Conservation (phyloP, 2,888 invertebrate genomes). For the Pyrgus malvae region DNA sequence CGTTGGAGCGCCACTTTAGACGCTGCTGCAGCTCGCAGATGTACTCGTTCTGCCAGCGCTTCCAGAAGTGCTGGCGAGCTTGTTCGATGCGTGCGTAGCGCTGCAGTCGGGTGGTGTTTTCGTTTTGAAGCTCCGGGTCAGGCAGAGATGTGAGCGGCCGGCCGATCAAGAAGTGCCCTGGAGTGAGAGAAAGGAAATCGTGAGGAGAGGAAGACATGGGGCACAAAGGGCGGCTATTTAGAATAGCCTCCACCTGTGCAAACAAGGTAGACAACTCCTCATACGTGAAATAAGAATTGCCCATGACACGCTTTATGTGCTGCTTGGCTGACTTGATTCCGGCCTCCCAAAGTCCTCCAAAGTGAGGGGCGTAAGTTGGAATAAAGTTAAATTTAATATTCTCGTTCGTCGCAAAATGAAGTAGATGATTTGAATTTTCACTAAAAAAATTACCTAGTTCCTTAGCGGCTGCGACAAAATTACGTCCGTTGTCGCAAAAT, state of each 20-base stretch:
- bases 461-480: not conserved
- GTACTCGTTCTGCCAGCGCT: not conserved
- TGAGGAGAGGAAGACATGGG: not conserved
- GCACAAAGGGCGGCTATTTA: not conserved
- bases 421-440: not conserved
- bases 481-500: not conserved
- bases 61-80: not conserved
- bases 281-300: not conserved
- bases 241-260: not conserved
- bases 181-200: not conserved
- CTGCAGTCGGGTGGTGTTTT: not conserved
- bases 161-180: not conserved
- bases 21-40: not conserved
- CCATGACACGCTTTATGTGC: not conserved
- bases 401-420: not conserved
- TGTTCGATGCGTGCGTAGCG: not conserved
- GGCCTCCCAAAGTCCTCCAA: not conserved
- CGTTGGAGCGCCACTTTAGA: not conserved
- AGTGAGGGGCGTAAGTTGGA: not conserved
- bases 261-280: not conserved
- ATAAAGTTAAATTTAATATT: not conserved
- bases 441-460: not conserved
- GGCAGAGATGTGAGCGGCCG: not conserved
- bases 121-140: not conserved
- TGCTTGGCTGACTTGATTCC: not conserved